Conservation (phyloP, 2,888 invertebrate species). For the Trissoscelio sp. region DNA sequence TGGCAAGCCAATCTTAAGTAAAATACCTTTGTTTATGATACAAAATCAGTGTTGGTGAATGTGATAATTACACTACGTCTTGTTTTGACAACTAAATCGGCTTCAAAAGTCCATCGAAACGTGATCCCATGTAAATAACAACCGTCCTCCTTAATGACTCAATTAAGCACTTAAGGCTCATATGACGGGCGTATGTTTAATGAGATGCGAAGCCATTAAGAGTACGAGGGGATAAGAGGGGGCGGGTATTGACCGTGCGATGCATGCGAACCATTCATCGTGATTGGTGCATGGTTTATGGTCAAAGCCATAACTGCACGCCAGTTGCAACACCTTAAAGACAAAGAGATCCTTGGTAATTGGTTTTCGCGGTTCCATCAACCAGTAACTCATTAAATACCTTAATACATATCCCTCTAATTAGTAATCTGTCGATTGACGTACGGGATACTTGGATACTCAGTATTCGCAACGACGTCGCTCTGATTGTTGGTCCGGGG, state of each 20-base stretch:
- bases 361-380: conserved; percentile 28
- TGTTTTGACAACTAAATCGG: too few species aligned
- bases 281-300: conserved; percentile 48
- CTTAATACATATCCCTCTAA: conserved; percentile 71
- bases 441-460: conserved; percentile 71
- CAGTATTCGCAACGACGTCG: conserved; percentile 50
- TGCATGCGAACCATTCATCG: conserved; percentile 32
- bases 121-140: conserved; percentile 22
- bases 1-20: too few species aligned
- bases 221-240: neutral
- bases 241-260: conserved; percentile 47
- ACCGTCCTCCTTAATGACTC: conserved; percentile 37
- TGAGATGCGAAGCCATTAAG: conserved; percentile 58
- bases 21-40: too few species aligned
- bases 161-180: conserved; percentile 46
- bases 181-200: conserved; percentile 53
- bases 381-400: conserved; percentile 74
- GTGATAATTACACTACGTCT: too few species aligned
- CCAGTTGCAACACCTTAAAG: conserved; percentile 32
- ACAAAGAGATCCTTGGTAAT: conserved; percentile 28
- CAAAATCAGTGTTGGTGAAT: too few species aligned
- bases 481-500: conserved; percentile 56
- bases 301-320: conserved; percentile 48
- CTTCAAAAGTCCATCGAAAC: neutral
- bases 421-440: conserved; percentile 74